Base-by-base conservation (phyloP, 2,797 vertebrate species). In the Cossypha caffra region DNA sequence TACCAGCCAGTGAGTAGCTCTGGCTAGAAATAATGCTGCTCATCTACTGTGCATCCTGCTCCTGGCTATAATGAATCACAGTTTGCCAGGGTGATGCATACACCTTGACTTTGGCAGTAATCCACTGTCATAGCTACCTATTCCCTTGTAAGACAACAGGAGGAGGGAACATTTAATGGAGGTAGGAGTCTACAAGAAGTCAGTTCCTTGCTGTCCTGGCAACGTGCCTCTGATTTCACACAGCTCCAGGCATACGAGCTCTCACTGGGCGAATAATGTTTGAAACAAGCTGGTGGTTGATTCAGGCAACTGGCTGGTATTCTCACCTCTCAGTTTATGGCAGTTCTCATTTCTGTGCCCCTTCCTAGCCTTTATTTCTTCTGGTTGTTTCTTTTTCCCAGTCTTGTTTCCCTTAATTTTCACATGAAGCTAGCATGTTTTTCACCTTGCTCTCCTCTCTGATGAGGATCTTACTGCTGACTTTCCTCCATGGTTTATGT, bases 41-140 rank as follows among this genome's bases (percentile, higher is more conserved):
- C 94, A 75, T 93, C 69, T 69, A 72, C 66, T 78, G 64, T 42
- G 48, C 3, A 1, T 74, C 68, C 79, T 81, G 64, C 83, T 96
- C 54, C 64, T 6, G 47, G 90, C 86, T 94, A 38, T 88, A 90
- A 88, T 84, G 94, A 93, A 76, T 90, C 83, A 93, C 85, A 64
- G 77, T 93, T 92, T 93, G 62, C 91, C 51, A 78, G 74, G 51
- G 33, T 88, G 77, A 84, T 89, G 51, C 67, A 58, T 83, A 61
- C 71, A 82, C 91, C 92, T 94, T 92, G 74, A 31, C 62, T 93
- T 92, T 93, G 91, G 88, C 80, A 58, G 43, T 90, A 94, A 88
- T 78, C 92, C 80, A 76, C 43, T 61, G 28, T 84, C 69, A 62
- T 48, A 88, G 52, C 38, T 81, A 88, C 73, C 79, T 88, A 24